phyloP scores from a whole-genome alignment of 2,797 vertebrate genomes.

The Catostomus latipinnis region DNA sequence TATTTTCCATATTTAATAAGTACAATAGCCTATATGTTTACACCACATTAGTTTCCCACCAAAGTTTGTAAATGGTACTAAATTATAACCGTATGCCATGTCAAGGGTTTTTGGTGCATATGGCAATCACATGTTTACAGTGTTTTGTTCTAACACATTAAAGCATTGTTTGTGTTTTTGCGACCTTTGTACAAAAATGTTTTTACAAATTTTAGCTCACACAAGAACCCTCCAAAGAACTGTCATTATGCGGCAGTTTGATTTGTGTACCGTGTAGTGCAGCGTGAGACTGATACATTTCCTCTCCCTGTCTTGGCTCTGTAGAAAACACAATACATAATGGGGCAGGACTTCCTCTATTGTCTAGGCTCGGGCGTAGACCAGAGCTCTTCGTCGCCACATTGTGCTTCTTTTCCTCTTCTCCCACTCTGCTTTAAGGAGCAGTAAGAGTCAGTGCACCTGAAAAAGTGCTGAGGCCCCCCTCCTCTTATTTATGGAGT shows the following conservation, averaged over 20 bases:
- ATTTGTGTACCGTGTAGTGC: constrained; percentile 40
- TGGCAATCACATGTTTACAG: constrained; percentile 37
- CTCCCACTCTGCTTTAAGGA: constrained; percentile 38
- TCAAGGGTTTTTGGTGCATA: constrained; percentile 20
- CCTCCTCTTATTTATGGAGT: constrained; percentile 18
- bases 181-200: constrained; percentile 32
- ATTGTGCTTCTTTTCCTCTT: constrained; percentile 50
- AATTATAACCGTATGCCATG: constrained; percentile 33
- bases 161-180: constrained; percentile 31
- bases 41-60: constrained; percentile 12
- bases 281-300: constrained; percentile 40
- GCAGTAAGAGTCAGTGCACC: not conserved
- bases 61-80: constrained; percentile 39
- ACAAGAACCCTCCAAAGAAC: constrained; percentile 39
- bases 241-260: constrained; percentile 24
- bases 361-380: constrained; percentile 53
- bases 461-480: constrained; percentile 19
- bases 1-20: constrained; percentile 19
- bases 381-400: constrained; percentile 42
- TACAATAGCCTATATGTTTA: constrained; percentile 31
- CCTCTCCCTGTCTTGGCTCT: constrained; percentile 30
- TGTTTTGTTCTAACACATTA: constrained; percentile 23
- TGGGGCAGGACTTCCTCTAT: constrained; percentile 54
- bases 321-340: constrained; percentile 56
- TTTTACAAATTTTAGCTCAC: not conserved